Percentiles rank a stretch among this genome's conserved stretches.
These are phyloP conservation scores for Staurois parvus DNA, from an alignment of 2,797 vertebrate species.

Conservation along the genomic window DNA sequence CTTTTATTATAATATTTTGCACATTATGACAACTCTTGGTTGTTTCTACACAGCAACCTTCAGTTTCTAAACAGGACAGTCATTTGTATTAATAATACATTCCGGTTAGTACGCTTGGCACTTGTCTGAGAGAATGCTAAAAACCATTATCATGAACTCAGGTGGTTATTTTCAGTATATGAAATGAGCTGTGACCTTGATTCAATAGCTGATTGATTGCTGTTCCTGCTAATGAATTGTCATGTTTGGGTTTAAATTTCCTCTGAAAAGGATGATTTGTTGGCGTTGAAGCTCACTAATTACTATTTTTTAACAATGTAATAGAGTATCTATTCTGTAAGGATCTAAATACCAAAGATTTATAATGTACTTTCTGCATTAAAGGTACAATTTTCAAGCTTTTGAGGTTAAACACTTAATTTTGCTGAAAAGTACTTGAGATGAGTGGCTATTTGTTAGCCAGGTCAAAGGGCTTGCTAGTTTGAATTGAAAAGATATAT, in stretches of 20 bases:
- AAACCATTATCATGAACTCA: constrained; percentile 48
- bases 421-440: constrained; percentile 48
- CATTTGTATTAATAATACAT: constrained; percentile 39
- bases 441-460: constrained; percentile 51
- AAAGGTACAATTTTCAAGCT: constrained; percentile 40
- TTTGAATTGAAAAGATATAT: constrained; percentile 38
- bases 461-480: constrained; percentile 26
- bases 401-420: constrained; percentile 54
- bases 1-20: no score
- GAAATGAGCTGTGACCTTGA: constrained; percentile 58
- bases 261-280: constrained; percentile 23
- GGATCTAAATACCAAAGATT: constrained; percentile 32
- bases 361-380: constrained; percentile 20
- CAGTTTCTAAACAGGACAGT: constrained; percentile 6
- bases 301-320: constrained; percentile 37
- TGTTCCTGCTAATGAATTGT: constrained; percentile 55
- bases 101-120: constrained; percentile 51
- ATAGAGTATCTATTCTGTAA: constrained; percentile 34
- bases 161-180: constrained; percentile 49
- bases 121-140: constrained; percentile 39
- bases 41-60: constrained; percentile 5
- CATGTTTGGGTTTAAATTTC: constrained; percentile 42
- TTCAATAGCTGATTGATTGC: constrained; percentile 52
- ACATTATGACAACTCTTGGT: neutral
- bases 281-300: constrained; percentile 33